Conservation (phyloP, 2,113 vertebrate genomes). For the Arothron firmamentum region DNA sequence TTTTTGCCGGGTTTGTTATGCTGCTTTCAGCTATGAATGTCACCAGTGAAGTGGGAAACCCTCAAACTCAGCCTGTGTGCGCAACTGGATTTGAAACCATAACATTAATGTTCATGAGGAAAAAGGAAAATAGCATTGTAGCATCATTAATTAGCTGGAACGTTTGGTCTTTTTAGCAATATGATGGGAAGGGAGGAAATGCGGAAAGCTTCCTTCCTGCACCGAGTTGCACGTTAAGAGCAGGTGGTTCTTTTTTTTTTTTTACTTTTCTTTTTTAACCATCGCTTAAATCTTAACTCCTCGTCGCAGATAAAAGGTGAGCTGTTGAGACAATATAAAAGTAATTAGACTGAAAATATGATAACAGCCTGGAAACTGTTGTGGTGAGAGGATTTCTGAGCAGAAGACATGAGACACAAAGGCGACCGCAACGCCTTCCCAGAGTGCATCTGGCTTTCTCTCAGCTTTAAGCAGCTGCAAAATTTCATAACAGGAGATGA, state of each 20-base stretch:
- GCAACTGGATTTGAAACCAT: slow-evolving; percentile 28
- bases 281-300: slow-evolving; percentile 50
- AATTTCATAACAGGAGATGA: slow-evolving; percentile 54
- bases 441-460: slow-evolving; percentile 57
- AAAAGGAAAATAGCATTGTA: slow-evolving; percentile 57
- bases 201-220: no score
- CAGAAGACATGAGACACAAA: slow-evolving; percentile 43
- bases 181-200: slow-evolving; percentile 6
- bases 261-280: slow-evolving; percentile 4
- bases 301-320: not conserved
- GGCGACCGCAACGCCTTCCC: slow-evolving; percentile 46
- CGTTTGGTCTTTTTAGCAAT: slow-evolving; percentile 24
- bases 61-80: slow-evolving; percentile 49
- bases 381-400: slow-evolving; percentile 57
- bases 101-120: slow-evolving; percentile 46
- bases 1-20: no score
- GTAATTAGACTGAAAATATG: slow-evolving; percentile 73
- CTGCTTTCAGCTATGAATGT: slow-evolving; percentile 4
- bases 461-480: slow-evolving; percentile 61
- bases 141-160: slow-evolving; percentile 26
- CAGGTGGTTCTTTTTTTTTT: not conserved
- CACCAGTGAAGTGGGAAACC: slow-evolving; percentile 5
- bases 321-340: slow-evolving; percentile 70
- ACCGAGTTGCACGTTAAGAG: no score
- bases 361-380: slow-evolving; percentile 72